Evolutionary conservation across 2,888 invertebrate species (phyloP).

Genomic region (Polyommatus iphigenia): DNA sequence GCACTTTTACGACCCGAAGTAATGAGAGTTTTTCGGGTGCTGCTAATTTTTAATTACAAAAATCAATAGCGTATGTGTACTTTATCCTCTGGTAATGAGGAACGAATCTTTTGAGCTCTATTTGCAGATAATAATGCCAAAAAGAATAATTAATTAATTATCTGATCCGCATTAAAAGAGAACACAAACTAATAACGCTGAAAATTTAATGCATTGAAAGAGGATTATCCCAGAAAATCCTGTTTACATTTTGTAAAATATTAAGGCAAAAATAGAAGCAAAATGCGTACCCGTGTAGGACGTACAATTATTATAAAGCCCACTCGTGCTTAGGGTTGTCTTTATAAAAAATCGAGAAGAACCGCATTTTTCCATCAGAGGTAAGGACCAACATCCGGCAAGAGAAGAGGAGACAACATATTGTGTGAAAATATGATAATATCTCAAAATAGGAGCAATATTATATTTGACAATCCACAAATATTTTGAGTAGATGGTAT

Average conservation of each 20-base stretch:
- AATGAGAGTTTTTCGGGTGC: not conserved
- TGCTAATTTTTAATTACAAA: not conserved
- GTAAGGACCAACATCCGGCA: not conserved
- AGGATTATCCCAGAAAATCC: slow-evolving; percentile 2
- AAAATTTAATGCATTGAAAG: not conserved
- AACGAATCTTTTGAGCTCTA: not conserved
- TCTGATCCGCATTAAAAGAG: not conserved
- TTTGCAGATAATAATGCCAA: not conserved
- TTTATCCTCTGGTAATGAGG: not conserved
- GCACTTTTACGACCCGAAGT: not conserved
- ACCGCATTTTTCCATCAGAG: too few species aligned
- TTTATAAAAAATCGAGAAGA: too few species aligned
- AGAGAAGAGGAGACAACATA: not conserved
- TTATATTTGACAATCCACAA: too few species aligned
- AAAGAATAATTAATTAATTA: not conserved
- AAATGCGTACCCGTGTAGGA: not conserved
- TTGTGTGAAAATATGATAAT: too few species aligned
- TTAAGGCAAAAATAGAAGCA: not conserved
- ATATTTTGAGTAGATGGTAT: too few species aligned
- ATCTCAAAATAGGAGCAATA: too few species aligned
- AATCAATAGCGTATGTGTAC: not conserved
- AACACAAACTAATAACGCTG: not conserved
- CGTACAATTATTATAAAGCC: not conserved
- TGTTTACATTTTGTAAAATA: slow-evolving; percentile 13
- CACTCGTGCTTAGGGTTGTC: not conserved